phyloP scores from a whole-genome alignment of 2,888 invertebrate genomes.

The Cataglyphis cursor region DNA sequence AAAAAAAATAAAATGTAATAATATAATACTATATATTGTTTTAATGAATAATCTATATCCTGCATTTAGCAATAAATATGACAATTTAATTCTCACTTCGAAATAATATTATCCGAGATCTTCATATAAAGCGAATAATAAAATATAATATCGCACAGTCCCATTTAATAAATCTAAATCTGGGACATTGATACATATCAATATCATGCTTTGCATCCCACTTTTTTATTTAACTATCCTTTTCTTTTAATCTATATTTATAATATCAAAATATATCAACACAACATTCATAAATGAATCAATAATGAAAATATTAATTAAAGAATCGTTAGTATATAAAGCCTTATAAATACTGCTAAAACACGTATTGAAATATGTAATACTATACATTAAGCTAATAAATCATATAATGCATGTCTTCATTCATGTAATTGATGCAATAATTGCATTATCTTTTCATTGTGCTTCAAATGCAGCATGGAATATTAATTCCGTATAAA shows the following conservation, averaged over 20 bases:
- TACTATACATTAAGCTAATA: background rate
- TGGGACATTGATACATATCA: background rate
- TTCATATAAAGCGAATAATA: background rate
- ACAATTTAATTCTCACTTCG: background rate
- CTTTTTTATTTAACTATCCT: background rate
- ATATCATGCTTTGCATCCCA: background rate
- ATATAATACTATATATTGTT: background rate
- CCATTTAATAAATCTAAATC: conserved; percentile 25
- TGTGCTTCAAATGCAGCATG: background rate
- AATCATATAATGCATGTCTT: background rate
- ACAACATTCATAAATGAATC: background rate
- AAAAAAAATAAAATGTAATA: conserved; percentile 25
- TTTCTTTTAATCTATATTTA: background rate
- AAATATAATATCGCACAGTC: conserved; percentile 5
- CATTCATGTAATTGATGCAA: background rate
- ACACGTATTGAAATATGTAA: background rate
- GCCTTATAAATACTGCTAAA: background rate
- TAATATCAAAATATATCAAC: background rate
- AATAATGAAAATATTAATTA: background rate
- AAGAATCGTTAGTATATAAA: background rate
- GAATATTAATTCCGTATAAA: background rate
- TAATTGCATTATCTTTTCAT: background rate
- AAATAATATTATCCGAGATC: background rate
- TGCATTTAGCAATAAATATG: background rate
- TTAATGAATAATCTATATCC: background rate